phyloP scores from a whole-genome alignment of 2,888 invertebrate species.

The Acheta domesticus region DNA sequence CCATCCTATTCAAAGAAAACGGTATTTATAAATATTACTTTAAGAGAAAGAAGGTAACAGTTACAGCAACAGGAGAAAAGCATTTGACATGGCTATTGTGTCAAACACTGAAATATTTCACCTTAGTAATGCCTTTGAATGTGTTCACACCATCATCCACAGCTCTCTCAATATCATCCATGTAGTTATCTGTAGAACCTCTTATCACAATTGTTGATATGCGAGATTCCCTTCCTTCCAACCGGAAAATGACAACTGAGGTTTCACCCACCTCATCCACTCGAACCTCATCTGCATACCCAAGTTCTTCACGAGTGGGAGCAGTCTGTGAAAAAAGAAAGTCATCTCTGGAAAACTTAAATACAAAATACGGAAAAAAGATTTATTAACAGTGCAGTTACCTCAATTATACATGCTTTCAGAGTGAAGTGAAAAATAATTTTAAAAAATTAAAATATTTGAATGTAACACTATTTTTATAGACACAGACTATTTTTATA shows the following conservation, averaged over 20 bases:
- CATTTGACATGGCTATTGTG: background rate
- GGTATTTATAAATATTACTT: background rate
- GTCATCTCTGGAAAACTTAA: no score
- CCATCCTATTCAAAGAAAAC: constrained; percentile 49
- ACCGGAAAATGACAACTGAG: constrained; percentile 86
- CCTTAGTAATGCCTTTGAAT: constrained; percentile 85
- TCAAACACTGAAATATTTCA: constrained; percentile 39
- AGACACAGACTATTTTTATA: no score
- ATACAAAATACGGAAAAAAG: no score
- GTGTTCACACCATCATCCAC: constrained; percentile 99
- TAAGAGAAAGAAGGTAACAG: background rate
- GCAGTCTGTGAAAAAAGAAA: constrained; percentile 51
- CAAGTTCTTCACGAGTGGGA: constrained; percentile 86
- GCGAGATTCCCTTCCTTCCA: constrained; percentile 76
- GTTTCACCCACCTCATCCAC: constrained; percentile 96
- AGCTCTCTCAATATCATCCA: constrained; percentile 98
- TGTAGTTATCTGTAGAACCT: constrained; percentile 94
- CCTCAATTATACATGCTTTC: no score
- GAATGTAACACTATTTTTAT: no score
- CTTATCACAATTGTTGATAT: constrained; percentile 92
- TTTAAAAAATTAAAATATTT: no score
- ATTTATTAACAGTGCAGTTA: no score
- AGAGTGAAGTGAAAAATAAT: no score
- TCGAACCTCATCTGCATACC: constrained; percentile 82
- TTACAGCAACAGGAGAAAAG: background rate